phyloP scores from a whole-genome alignment of 2,888 invertebrate genomes.

The Timandra comae region DNA sequence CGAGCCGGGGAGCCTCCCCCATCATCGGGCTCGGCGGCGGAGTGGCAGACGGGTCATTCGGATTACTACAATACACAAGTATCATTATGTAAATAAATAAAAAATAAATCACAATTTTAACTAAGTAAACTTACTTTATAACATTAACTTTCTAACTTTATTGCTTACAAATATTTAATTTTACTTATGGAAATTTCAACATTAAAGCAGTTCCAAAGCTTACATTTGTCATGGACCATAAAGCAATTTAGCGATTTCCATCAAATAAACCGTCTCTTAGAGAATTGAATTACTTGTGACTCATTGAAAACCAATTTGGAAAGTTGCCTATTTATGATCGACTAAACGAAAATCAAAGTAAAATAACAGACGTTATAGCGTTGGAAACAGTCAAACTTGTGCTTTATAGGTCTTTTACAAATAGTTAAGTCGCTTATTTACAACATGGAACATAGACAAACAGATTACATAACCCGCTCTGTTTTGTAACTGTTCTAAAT shows the following conservation, averaged over 20 bases:
- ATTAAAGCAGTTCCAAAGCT: not conserved
- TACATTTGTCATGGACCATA: conserved; percentile 3
- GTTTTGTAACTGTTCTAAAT: conserved; percentile 11
- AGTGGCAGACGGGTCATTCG: conserved; percentile 77
- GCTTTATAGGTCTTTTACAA: conserved; percentile 21
- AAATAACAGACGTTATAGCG: conserved; percentile 18
- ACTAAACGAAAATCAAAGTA: conserved; percentile 22
- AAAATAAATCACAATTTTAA: too few species aligned
- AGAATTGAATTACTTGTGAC: conserved; percentile 12
- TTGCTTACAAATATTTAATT: too few species aligned
- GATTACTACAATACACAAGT: conserved; percentile 72
- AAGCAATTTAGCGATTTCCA: conserved; percentile 8
- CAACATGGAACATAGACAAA: conserved; percentile 18
- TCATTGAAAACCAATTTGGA: conserved; percentile 17
- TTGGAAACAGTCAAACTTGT: conserved; percentile 21
- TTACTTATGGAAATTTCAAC: too few species aligned
- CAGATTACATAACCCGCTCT: conserved; percentile 20
- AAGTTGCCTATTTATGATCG: conserved; percentile 22
- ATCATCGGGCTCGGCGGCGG: conserved; percentile 73
- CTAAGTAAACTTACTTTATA: too few species aligned
- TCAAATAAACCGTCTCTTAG: conserved; percentile 6
- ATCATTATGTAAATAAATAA: not conserved
- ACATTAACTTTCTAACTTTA: too few species aligned
- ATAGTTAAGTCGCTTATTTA: conserved; percentile 18
- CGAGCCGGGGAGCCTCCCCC: conserved; percentile 57